phyloP scores from a whole-genome alignment of 2,888 invertebrate genomes.

The Lasioglossum lativentre region DNA sequence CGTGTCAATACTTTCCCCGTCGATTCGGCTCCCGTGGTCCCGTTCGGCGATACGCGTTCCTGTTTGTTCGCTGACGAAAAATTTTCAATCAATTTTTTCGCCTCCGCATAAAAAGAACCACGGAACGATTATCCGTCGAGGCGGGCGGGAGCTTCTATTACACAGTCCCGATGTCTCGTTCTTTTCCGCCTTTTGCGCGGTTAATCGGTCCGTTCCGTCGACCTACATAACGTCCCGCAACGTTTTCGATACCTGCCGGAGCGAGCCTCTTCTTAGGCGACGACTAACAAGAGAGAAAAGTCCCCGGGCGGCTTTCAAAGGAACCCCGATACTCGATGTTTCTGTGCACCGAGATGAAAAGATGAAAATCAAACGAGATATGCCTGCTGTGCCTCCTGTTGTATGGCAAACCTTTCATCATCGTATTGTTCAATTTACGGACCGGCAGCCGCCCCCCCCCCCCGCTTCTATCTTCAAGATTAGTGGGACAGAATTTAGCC shows the following conservation, averaged over 20 bases:
- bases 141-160: neutral
- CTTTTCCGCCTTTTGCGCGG: slow-evolving; percentile 22
- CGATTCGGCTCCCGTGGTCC: neutral
- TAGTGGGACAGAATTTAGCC: neutral
- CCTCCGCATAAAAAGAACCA: neutral
- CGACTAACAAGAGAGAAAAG: slow-evolving; percentile 11
- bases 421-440: neutral
- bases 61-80: neutral
- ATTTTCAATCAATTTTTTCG: slow-evolving; percentile 36
- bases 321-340: slow-evolving; percentile 11
- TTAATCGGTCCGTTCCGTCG: slow-evolving; percentile 23
- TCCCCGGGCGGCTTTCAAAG: slow-evolving; percentile 12
- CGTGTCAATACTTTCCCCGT: slow-evolving; percentile 7
- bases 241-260: slow-evolving; percentile 17
- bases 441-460: neutral
- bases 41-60: slow-evolving; percentile 17
- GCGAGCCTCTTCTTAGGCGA: neutral
- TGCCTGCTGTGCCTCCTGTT: neutral
- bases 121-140: neutral
- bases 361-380: slow-evolving; percentile 10
- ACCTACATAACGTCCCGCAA: slow-evolving; percentile 25
- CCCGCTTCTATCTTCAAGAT: neutral
- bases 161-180: slow-evolving; percentile 3
- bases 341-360: slow-evolving; percentile 17
- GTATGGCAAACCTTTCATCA: neutral